Conservation (phyloP, 1,140 invertebrate species). For the Nasonia vitripennis region DNA sequence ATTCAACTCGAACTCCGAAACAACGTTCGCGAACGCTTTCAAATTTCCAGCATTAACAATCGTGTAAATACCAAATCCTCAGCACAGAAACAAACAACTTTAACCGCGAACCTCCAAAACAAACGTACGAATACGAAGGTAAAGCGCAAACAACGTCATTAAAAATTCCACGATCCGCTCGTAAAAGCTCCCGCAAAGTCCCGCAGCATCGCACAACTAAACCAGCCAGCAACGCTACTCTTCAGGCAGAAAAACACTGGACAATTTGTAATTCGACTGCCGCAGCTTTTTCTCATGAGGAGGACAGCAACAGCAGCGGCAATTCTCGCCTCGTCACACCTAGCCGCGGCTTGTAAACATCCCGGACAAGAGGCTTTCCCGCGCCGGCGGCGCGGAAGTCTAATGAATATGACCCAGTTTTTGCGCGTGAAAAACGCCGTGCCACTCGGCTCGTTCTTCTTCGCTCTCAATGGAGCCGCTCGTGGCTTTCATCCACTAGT, state of each 20-base stretch:
- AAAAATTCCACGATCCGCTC: neutral
- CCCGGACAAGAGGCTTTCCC: neutral
- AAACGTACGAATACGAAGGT: neutral
- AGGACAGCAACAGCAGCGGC: slow-evolving; percentile 14
- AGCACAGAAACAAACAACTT: neutral
- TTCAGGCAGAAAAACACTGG: neutral
- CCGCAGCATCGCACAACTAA: neutral
- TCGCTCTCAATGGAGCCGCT: slow-evolving; percentile 2
- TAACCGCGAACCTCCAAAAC: neutral
- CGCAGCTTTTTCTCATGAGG: neutral
- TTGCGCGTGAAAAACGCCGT: slow-evolving; percentile 53
- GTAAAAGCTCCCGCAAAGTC: neutral
- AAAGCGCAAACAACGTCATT: slow-evolving; percentile 25
- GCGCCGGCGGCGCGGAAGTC: slow-evolving; percentile 35
- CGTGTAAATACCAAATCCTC: neutral
- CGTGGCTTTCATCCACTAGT: slow-evolving; percentile 65
- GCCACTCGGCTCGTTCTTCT: slow-evolving; percentile 2
- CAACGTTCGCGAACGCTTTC: no score
- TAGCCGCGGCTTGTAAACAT: slow-evolving; percentile 8
- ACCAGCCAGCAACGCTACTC: neutral
- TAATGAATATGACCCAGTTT: slow-evolving; percentile 71
- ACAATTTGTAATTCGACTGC: slow-evolving; percentile 43
- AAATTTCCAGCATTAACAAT: no score
- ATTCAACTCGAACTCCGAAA: no score
- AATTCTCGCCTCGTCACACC: slow-evolving; percentile 35